Percentiles rank a stretch among this genome's conserved stretches.
These are phyloP conservation scores for Metaphire vulgaris DNA, from an alignment of 1,140 invertebrate genomes.

Conservation along the genomic window DNA sequence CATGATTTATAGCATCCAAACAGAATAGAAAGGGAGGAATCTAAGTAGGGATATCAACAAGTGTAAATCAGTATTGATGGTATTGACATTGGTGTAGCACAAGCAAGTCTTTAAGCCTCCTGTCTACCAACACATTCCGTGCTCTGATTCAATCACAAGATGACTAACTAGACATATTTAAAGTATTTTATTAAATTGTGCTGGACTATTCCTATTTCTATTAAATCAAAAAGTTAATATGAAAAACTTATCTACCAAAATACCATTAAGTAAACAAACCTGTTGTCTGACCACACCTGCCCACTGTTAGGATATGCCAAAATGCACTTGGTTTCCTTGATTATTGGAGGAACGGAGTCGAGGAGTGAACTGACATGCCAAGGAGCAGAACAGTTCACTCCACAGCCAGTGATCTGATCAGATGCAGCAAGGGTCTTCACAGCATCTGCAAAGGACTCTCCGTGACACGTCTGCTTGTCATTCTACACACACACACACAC, in stretches of 20 bases:
- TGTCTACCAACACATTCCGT: conserved; percentile 53
- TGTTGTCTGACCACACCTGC: conserved; percentile 58
- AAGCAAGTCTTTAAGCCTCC: neutral
- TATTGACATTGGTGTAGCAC: no score
- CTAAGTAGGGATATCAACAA: no score
- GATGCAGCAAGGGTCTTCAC: conserved; percentile 56
- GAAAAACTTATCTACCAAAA: neutral
- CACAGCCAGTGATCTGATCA: conserved; percentile 68
- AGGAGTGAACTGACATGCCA: conserved; percentile 58
- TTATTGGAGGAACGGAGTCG: conserved; percentile 49
- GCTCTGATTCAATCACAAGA: neutral
- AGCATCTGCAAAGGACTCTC: conserved; percentile 64
- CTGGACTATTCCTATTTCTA: neutral
- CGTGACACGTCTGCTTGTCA: conserved; percentile 49
- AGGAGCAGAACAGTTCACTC: conserved; percentile 76
- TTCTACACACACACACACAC: conserved; percentile 40
- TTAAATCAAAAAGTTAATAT: neutral
- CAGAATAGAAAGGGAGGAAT: no score
- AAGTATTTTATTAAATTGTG: neutral
- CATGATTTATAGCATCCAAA: no score
- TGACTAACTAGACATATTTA: no score
- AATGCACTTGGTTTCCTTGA: conserved; percentile 47
- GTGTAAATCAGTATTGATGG: no score
- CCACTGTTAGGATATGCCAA: conserved; percentile 70
- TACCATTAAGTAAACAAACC: conserved; percentile 16